Conservation (phyloP, 2,888 invertebrate genomes). For the Hipparchia sbordonii region DNA sequence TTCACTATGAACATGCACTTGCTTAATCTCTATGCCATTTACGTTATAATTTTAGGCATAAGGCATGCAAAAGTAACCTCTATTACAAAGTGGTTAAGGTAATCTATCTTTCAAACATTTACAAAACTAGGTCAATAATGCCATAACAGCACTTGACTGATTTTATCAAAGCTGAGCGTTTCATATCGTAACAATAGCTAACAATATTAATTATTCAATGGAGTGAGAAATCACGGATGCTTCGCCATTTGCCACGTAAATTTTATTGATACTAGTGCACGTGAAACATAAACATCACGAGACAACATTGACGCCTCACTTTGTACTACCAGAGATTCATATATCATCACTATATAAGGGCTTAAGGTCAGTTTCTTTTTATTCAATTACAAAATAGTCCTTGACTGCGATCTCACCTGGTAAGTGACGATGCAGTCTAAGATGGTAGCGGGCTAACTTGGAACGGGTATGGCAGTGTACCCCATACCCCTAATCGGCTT, state of each 20-base stretch:
- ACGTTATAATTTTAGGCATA: background rate
- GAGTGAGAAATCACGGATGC: slow-evolving; percentile 1
- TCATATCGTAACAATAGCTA: slow-evolving; percentile 19
- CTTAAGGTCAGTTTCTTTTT: too few species aligned
- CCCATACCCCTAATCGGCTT: too few species aligned
- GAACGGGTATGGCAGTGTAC: too few species aligned
- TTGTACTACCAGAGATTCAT: too few species aligned
- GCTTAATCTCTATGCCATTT: background rate
- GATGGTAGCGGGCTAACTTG: too few species aligned
- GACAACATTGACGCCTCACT: too few species aligned
- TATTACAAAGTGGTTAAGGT: background rate
- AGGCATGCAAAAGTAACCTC: background rate
- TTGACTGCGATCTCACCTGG: too few species aligned
- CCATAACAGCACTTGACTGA: slow-evolving; percentile 17
- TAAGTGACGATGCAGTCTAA: too few species aligned
- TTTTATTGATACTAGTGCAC: background rate
- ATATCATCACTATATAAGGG: too few species aligned
- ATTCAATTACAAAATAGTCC: too few species aligned
- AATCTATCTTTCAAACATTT: background rate
- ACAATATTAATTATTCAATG: slow-evolving; percentile 7
- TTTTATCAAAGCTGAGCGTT: slow-evolving; percentile 31
- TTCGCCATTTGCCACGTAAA: background rate
- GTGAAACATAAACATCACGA: too few species aligned
- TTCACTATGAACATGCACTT: background rate
- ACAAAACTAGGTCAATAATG: slow-evolving; percentile 9